These are phyloP conservation scores for Sciurus carolinensis DNA, from an alignment of 2,797 vertebrate species.

Conservation along the genomic window DNA sequence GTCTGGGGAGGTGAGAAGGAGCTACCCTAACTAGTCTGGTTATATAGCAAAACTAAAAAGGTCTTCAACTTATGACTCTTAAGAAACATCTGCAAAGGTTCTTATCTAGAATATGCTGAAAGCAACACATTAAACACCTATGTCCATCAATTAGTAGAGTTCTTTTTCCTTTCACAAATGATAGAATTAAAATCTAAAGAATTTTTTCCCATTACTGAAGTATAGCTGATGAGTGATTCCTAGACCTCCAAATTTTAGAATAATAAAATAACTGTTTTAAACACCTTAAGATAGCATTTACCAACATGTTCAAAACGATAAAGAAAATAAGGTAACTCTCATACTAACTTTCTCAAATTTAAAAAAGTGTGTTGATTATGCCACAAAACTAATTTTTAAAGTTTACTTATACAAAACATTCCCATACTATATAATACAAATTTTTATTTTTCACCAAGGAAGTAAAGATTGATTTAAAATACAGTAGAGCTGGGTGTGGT, in stretches of 20 bases:
- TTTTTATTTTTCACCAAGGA: constrained; percentile 2
- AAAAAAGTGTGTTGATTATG: background rate
- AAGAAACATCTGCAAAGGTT: background rate
- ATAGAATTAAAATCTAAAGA: background rate
- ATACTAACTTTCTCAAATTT: background rate
- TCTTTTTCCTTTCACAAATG: background rate
- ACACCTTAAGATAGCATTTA: background rate
- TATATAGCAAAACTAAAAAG: background rate
- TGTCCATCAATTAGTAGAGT: background rate
- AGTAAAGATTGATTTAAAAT: background rate
- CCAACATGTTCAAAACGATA: background rate
- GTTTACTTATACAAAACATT: background rate
- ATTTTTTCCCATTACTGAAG: background rate
- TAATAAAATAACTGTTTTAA: background rate
- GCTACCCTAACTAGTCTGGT: no score
- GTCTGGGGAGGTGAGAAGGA: no score
- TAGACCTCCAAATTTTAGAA: background rate
- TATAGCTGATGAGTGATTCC: background rate
- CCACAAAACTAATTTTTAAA: background rate
- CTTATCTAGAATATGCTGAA: background rate
- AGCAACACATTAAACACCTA: background rate
- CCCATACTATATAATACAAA: background rate
- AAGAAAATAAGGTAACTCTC: background rate
- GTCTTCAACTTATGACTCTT: background rate
- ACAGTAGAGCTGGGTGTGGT: no score